Base-by-base conservation (phyloP, 2,888 invertebrate species). In the Cinara cedri region DNA sequence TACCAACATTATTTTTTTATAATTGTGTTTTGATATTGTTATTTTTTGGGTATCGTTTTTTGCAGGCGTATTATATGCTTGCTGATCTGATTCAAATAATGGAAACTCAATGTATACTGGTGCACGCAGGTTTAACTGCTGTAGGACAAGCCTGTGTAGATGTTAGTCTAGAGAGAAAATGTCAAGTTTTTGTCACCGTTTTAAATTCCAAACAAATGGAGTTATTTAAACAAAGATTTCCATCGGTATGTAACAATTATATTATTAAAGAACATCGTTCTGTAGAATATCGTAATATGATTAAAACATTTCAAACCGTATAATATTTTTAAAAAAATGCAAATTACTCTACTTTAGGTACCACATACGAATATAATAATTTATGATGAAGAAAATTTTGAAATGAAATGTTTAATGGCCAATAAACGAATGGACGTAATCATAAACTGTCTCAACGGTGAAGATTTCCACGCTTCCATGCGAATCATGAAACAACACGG, bases 21-120 rank as follows among this genome's bases (percentile, higher is more conserved):
- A 6, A 34, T 34, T 4, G 34, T 4, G 6, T 34, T 34, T 34
- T 34, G 6, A 34, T 4, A 34, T 6, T 3, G 6, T 34, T 34
- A 34, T 34, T 26, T 62, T 10, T 16, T 16, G 9, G 34, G 34
- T 34, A 34, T 26, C 26, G 16, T 63, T 34, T 34, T 34, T 34
- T 57, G 49, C 42, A 82, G 82, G 82, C 81, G 1, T 81, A 81
- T 49, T 63, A 68, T 10, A 78, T 81, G 10, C 24, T 82, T 51
- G n/a, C 16, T 10, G 51, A 11, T 16, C 63, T 21, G 0, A 54
- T n/a, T n/a, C n/a, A n/a, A n/a, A n/a, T n/a, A n/a, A n/a, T n/a
- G n/a, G n/a, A n/a, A n/a, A n/a, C n/a, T n/a, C n/a, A n/a, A n/a
- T 55, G n/a, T 3, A 65, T 75, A 3, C n/a, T 75, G 16, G 24